These are phyloP conservation scores for Ypsolopha scabrella DNA, from an alignment of 2,888 invertebrate genomes.

Conservation along the genomic window DNA sequence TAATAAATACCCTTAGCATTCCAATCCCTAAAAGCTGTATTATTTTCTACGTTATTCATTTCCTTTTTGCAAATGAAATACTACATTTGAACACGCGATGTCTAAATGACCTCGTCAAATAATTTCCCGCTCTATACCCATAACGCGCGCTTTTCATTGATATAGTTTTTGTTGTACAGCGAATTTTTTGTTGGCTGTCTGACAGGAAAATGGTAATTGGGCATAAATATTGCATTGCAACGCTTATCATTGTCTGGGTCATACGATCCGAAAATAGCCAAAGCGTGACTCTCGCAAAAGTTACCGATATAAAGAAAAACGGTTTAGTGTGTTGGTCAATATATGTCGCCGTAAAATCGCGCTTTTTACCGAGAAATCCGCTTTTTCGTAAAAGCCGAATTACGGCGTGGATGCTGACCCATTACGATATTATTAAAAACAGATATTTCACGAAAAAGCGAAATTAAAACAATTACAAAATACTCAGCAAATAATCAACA, in stretches of 20 bases:
- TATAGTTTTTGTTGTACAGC: neutral
- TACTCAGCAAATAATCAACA: too few species aligned
- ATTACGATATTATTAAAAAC: too few species aligned
- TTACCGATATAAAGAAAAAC: too few species aligned
- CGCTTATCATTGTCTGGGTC: neutral
- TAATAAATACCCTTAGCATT: neutral
- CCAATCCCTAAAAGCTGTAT: neutral
- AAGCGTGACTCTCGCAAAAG: too few species aligned
- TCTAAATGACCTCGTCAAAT: slow-evolving; percentile 1
- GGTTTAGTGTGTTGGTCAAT: too few species aligned
- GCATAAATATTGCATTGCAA: neutral
- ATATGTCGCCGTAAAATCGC: too few species aligned
- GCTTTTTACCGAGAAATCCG: too few species aligned
- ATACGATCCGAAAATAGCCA: too few species aligned
- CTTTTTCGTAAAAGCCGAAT: too few species aligned
- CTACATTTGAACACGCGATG: slow-evolving; percentile 1
- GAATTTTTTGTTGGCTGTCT: neutral
- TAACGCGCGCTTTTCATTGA: neutral
- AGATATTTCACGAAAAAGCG: too few species aligned
- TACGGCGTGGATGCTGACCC: too few species aligned
- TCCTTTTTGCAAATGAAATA: slow-evolving; percentile 3
- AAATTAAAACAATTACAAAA: too few species aligned
- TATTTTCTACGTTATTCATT: slow-evolving; percentile 1
- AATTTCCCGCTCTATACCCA: neutral
- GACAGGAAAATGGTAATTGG: neutral